These are phyloP conservation scores for Eurytoma adleriae DNA, from an alignment of 2,888 invertebrate species.

Conservation along the genomic window DNA sequence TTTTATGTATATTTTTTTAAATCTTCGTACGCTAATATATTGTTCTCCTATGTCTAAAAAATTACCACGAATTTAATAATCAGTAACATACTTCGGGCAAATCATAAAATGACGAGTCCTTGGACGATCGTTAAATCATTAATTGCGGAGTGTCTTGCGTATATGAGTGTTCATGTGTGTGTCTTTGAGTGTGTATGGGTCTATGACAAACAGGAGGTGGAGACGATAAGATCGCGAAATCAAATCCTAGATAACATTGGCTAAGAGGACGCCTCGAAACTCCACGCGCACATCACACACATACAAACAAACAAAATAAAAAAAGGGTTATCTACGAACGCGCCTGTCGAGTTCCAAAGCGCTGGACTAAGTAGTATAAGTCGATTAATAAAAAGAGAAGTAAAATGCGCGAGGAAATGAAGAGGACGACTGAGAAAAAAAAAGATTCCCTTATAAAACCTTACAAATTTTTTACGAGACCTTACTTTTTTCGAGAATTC, in stretches of 20 bases:
- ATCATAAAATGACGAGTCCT: constrained; percentile 57
- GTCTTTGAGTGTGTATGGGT: background rate
- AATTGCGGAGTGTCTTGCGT: constrained; percentile 49
- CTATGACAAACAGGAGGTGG: constrained; percentile 57
- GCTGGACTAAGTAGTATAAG: background rate
- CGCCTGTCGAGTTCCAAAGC: constrained; percentile 17
- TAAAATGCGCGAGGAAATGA: background rate
- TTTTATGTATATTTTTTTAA: constrained; percentile 69
- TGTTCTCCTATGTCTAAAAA: constrained; percentile 72
- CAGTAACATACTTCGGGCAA: constrained; percentile 67
- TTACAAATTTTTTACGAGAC: too few relatives aligned
- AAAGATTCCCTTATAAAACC: too few relatives aligned
- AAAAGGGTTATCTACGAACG: background rate
- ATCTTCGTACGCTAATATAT: constrained; percentile 73
- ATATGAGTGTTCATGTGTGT: constrained; percentile 55
- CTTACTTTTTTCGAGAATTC: too few relatives aligned
- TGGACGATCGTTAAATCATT: constrained; percentile 64
- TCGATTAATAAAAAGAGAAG: background rate
- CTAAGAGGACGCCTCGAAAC: constrained; percentile 64
- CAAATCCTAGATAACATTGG: constrained; percentile 70
- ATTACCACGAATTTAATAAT: constrained; percentile 71
- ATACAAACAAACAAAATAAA: background rate
- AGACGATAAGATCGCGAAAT: constrained; percentile 63
- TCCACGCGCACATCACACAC: background rate
- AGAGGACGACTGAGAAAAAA: background rate